Evolutionary conservation across 2,797 vertebrate genomes (phyloP), one percentile per base, ranked within the genome.

Genomic region (Picus viridis): DNA sequence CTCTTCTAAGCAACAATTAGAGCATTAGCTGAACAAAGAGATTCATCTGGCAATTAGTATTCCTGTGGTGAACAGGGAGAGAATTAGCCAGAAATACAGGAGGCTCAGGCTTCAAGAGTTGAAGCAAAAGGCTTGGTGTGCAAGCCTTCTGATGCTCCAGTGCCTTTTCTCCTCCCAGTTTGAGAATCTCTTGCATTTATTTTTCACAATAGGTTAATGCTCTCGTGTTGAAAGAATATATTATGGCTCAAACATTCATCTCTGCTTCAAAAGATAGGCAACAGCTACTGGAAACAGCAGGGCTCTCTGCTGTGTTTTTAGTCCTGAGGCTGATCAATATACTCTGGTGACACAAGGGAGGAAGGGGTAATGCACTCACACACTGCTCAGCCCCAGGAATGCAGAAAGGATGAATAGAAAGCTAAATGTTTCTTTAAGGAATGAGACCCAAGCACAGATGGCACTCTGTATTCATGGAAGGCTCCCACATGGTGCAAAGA

Each of bases 1-100:
- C 43, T 79, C 57, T 89, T 88, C 94, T 84, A 91, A 95, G 61
- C 70, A 84, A 83, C 85, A 90, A 88, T 96, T 93, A 92, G 51
- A 78, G 88, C 88, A 91, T 89, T 83, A 94, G 65, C 87, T 64
- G 75, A 95, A 95, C 91, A 95, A 95, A 94, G 94, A 96, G 67
- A 78, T 96, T 93, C 91, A 81, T 89, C 82, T 92, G 93, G 84
- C 91, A 92, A 94, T 93, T 92, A 92, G 94, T 96, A 96, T 95
- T 96, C 95, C 86, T 95, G 75, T 77, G 80, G 82, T 91, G 89
- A 91, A 57, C 89, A 87, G 83, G 30, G 64, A 91, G 45, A 85
- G 77, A 93, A 89, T 96, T 89, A 90, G 76, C 75, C 59, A 95
- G 84, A 85, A 73, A 93, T 91, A 79, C 74, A 61, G 81, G 77